A percentile compares a stretch with the other conserved stretches of the same genome.
phyloP scores from a whole-genome alignment of 2,797 vertebrate species.

The Lemur catta region DNA sequence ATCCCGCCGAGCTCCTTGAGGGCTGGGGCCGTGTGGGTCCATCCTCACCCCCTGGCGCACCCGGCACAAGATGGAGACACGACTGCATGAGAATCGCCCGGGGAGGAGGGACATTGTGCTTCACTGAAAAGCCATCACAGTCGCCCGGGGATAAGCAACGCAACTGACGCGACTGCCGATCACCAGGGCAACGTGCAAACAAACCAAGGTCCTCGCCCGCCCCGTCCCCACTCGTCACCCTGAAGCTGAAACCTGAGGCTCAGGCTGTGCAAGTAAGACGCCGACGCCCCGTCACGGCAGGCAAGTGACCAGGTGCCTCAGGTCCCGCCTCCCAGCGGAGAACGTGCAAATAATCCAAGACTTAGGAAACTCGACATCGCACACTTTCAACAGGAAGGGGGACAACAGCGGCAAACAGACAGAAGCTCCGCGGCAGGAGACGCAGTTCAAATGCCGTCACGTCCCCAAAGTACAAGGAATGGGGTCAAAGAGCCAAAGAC shows the following conservation, averaged over 20 bases:
- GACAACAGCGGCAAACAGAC: background rate
- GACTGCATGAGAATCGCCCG: background rate
- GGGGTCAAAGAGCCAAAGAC: background rate
- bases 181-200: background rate
- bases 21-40: background rate
- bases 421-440: background rate
- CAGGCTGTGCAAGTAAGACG: background rate
- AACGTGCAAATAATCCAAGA: background rate
- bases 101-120: background rate
- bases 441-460: background rate
- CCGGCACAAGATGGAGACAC: background rate
- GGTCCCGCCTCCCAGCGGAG: background rate
- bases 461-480: background rate
- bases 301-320: background rate
- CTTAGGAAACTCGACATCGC: background rate
- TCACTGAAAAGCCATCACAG: background rate
- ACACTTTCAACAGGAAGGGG: background rate
- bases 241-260: background rate
- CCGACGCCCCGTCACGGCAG: background rate
- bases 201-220: background rate
- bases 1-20: background rate
- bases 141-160: background rate
- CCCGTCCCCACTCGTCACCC: background rate
- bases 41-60: background rate
- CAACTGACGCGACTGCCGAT: background rate